These are phyloP conservation scores for Pseudomugil gertrudae DNA, from an alignment of 2,797 vertebrate genomes.

Conservation along the genomic window DNA sequence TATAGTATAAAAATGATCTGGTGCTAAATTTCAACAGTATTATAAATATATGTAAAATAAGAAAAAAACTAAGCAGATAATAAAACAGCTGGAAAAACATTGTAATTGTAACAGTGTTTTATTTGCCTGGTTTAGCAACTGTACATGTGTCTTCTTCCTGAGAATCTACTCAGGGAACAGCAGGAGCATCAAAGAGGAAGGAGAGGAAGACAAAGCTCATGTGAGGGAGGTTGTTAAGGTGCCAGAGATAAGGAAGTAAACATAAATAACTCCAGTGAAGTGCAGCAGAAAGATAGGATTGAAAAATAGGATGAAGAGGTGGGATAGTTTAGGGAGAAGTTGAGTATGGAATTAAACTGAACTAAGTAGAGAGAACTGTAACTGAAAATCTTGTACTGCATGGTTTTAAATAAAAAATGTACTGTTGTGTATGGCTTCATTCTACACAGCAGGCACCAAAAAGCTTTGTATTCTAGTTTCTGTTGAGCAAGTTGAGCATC, in stretches of 20 bases:
- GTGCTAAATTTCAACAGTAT: not conserved
- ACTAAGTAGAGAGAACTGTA: too few relatives aligned
- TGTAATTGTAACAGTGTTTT: conserved; percentile 74
- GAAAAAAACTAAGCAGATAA: not conserved
- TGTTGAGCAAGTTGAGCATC: not conserved
- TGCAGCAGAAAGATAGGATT: conserved; percentile 29
- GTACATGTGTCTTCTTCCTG: conserved; percentile 77
- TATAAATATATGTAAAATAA: not conserved
- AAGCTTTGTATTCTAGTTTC: not conserved
- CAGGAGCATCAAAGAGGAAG: conserved; percentile 39
- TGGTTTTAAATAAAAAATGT: not conserved
- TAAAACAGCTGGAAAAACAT: conserved; percentile 2
- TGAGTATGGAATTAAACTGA: too few relatives aligned
- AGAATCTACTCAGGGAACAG: conserved; percentile 61
- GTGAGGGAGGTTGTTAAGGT: conserved; percentile 1
- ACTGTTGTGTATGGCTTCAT: conserved; percentile 30
- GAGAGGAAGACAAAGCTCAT: conserved; percentile 15
- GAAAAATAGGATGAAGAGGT: conserved; percentile 1
- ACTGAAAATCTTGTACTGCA: too few relatives aligned
- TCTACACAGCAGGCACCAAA: not conserved
- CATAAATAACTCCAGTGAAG: conserved; percentile 53
- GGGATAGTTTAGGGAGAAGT: not conserved
- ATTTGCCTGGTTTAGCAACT: conserved; percentile 76
- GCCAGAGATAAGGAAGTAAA: conserved; percentile 11
- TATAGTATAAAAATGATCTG: too few relatives aligned